phyloP scores from a whole-genome alignment of 2,113 vertebrate genomes.

The Xenopus tropicalis region UCB_Xtro_10.0 CM004447.2:128592501-128593000 shows the following conservation, averaged over 20 bases:
- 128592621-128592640: constrained; percentile 13
- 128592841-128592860: background rate
- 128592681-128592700: constrained; percentile 3
- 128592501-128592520: no score
- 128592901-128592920: background rate
- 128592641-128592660: constrained; percentile 8
- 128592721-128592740: constrained; percentile 21
- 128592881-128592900: background rate
- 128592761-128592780: background rate
- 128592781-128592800: background rate
- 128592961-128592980: no score
- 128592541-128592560: no score
- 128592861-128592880: constrained; percentile 9
- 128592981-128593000: no score
- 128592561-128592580: no score
- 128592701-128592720: constrained; percentile 17
- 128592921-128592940: background rate
- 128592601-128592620: no score
- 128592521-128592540: no score
- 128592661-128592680: constrained; percentile 12
- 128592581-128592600: no score
- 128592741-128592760: background rate
- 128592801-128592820: background rate
- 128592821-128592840: background rate
- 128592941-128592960: no score